These are phyloP conservation scores for Morinoia aosen DNA, from an alignment of 2,888 invertebrate species.

Conservation along the genomic window DNA sequence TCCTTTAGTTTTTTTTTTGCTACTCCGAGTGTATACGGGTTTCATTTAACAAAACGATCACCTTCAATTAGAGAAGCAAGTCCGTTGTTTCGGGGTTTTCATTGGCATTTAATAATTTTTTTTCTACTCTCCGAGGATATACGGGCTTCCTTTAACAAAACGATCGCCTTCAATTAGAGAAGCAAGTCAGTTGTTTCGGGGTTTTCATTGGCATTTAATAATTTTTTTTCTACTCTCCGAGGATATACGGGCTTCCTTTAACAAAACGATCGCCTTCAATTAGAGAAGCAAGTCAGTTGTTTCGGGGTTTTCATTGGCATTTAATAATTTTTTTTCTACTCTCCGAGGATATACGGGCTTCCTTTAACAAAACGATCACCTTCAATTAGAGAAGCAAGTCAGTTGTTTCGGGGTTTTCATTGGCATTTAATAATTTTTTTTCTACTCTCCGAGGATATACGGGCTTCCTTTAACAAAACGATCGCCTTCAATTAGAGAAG, in stretches of 20 bases:
- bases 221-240: too few relatives aligned
- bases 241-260: neutral
- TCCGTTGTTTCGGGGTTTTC: neutral
- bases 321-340: neutral
- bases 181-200: neutral
- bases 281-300: neutral
- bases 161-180: neutral
- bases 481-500: neutral
- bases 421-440: neutral
- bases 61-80: neutral
- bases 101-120: neutral
- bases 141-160: neutral
- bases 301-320: neutral
- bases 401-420: neutral
- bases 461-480: neutral
- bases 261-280: neutral
- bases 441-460: neutral
- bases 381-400: neutral
- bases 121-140: too few relatives aligned
- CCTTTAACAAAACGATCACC: neutral
- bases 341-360: neutral
- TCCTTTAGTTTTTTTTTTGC: neutral
- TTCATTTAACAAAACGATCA: neutral
- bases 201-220: neutral
- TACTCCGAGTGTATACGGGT: neutral